phyloP scores from a whole-genome alignment of 2,888 invertebrate genomes.

The Cylindroiulus punctatus region DNA sequence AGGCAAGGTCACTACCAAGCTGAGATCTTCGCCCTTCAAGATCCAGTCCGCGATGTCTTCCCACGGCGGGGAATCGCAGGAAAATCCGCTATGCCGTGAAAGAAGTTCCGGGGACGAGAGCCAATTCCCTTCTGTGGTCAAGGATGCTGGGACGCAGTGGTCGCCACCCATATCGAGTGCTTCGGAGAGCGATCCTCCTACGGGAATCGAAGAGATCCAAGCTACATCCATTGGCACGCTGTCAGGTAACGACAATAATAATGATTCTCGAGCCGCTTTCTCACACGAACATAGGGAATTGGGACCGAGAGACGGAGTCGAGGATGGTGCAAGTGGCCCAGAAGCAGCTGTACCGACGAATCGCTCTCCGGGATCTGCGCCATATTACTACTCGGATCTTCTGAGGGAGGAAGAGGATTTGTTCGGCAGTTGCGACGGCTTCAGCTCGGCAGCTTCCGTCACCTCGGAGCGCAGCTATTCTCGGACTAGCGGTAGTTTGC shows the following conservation, averaged over 20 bases:
- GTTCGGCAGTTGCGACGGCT: constrained; percentile 37
- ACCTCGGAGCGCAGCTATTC: neutral
- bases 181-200: constrained; percentile 49
- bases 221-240: neutral
- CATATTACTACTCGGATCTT: constrained; percentile 85
- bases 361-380: constrained; percentile 68
- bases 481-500: neutral
- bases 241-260: neutral
- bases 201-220: neutral
- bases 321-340: neutral
- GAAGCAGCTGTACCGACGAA: neutral
- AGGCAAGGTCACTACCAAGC: constrained; percentile 58
- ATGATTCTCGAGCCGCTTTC: neutral
- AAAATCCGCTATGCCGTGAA: neutral
- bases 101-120: neutral
- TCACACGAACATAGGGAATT: neutral
- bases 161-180: constrained; percentile 44
- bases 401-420: constrained; percentile 65
- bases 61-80: neutral
- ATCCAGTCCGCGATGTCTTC: neutral
- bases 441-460: constrained; percentile 26
- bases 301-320: neutral
- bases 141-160: constrained; percentile 52
- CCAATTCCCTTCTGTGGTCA: neutral
- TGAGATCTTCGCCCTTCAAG: constrained; percentile 54